Conservation (phyloP, 1,140 invertebrate genomes). For the Elymnias hypermnestra region DNA sequence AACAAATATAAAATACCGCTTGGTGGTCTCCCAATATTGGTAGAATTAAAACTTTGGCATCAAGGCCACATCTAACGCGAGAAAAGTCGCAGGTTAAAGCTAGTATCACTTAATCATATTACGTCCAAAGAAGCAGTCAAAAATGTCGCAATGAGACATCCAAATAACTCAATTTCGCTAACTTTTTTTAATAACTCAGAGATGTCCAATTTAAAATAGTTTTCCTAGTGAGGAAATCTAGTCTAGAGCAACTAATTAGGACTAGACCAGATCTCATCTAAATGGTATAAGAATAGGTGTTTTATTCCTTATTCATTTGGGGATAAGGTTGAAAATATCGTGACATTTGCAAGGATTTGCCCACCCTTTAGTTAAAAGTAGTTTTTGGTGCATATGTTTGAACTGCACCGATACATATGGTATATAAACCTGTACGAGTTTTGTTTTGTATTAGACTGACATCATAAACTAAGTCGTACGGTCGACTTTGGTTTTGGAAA, state of each 20-base stretch:
- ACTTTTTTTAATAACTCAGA: too few relatives aligned
- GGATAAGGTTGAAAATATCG: constrained; percentile 1
- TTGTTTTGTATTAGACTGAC: constrained; percentile 20
- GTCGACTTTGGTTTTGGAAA: constrained; percentile 26
- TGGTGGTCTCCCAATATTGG: too few relatives aligned
- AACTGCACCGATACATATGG: background rate
- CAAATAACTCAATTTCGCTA: too few relatives aligned
- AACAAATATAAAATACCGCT: too few relatives aligned
- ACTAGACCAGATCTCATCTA: background rate
- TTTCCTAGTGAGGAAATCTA: constrained; percentile 8
- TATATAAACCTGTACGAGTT: constrained; percentile 33
- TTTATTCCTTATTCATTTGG: background rate
- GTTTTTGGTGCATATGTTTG: constrained; percentile 19
- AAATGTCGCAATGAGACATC: too few relatives aligned
- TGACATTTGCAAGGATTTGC: background rate
- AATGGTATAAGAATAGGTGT: too few relatives aligned
- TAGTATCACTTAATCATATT: too few relatives aligned
- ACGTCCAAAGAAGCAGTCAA: too few relatives aligned
- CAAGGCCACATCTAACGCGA: too few relatives aligned
- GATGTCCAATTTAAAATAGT: constrained; percentile 11
- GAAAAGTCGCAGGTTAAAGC: too few relatives aligned
- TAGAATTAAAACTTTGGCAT: too few relatives aligned
- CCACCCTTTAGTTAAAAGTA: constrained; percentile 16
- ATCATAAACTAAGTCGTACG: constrained; percentile 24
- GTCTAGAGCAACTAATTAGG: constrained; percentile 6